These are phyloP conservation scores for Pyrrhia umbra DNA, from an alignment of 2,888 invertebrate genomes.

Conservation along the genomic window DNA sequence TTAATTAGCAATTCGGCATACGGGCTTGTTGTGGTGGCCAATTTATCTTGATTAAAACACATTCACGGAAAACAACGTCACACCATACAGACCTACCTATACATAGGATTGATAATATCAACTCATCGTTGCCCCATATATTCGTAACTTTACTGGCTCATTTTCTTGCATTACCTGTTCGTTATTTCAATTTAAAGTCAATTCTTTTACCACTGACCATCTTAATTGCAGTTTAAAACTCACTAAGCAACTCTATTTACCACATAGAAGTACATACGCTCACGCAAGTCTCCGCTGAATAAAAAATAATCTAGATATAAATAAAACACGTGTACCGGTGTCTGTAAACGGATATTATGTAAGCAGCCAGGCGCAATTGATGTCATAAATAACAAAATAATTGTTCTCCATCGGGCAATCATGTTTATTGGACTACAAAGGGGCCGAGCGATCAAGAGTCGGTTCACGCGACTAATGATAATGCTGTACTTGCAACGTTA, in stretches of 20 bases:
- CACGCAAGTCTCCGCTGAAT: slow-evolving; percentile 17
- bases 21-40: slow-evolving; percentile 15
- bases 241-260: slow-evolving; percentile 14
- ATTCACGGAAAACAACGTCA: slow-evolving; percentile 21
- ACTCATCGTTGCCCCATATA: background rate
- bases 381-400: slow-evolving; percentile 57
- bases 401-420: slow-evolving; percentile 49
- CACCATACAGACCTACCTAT: background rate
- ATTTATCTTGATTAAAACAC: slow-evolving; percentile 54
- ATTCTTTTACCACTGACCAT: slow-evolving; percentile 7
- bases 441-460: slow-evolving; percentile 42
- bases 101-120: background rate
- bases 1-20: slow-evolving; percentile 44
- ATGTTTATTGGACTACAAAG: slow-evolving; percentile 53
- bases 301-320: slow-evolving; percentile 29
- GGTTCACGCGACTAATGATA: slow-evolving; percentile 45
- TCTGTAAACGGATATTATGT: slow-evolving; percentile 37
- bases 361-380: slow-evolving; percentile 47
- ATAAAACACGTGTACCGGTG: slow-evolving; percentile 44
- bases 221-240: slow-evolving; percentile 8
- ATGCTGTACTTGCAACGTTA: slow-evolving; percentile 17
- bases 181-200: background rate
- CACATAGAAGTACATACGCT: slow-evolving; percentile 17
- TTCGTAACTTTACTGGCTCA: background rate
- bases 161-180: slow-evolving; percentile 8